Evolutionary conservation across 2,888 invertebrate genomes (phyloP), one percentile per base, ranked within the genome.

Genomic region (Amorpha juglandis): DNA sequence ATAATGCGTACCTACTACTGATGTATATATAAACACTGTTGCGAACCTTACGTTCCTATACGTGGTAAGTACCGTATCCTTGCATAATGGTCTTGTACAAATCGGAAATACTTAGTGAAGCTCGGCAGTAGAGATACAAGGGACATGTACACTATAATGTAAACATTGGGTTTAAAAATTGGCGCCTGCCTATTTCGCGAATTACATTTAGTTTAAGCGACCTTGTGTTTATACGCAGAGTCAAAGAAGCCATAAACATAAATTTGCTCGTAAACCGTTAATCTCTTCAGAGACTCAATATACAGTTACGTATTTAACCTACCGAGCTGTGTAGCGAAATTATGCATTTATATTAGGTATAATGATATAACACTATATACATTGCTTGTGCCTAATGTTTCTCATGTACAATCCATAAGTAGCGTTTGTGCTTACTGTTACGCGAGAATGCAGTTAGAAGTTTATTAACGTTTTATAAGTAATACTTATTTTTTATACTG

Each of bases 211-310:
- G 75, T 71, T 74, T 74, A 74, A 71, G 69, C 74, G 74, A 71
- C 68, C 68, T 70, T 70, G 74, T 82, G 82, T 83, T 85, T 82
- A 82, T 81, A 76, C 79, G 73, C 71, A 70, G 73, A 77, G 75
- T 76, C 79, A 75, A 78, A 82, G 82, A 80, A 79, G 82, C 80
- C 76, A 80, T 84, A 81, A 83, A 83, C 81, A 82, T 84, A 80
- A 86, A 84, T 82, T 80, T 74, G 74, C 75, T 82, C 80, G 80
- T 84, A 82, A 84, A 82, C 72, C 72, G 81, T 82, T 85, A 84
- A 87, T 86, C 81, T 81, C 74, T 80, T 74, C 76, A 73, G 79
- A 78, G 79, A 78, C 76, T 79, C 78, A 77, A 79, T 78, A 76
- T 70, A 77, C 71, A 70, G 70, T 69, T 74, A 70, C 67, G 67